Conservation (phyloP, 2,113 vertebrate genomes). For the Trogon melanurus region DNA sequence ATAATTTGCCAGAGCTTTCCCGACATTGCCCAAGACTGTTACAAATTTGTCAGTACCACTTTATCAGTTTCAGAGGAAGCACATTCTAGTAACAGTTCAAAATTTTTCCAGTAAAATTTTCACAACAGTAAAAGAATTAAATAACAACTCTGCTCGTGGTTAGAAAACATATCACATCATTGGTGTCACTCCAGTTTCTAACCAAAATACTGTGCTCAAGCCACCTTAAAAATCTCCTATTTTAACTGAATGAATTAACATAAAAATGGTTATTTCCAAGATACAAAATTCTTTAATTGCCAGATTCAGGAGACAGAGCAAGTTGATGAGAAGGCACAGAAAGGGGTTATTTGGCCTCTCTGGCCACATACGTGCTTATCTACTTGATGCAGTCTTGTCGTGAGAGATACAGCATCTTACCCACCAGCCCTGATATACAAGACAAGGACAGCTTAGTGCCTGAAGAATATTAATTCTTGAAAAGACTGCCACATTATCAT, state of each 20-base stretch:
- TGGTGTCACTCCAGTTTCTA: background rate
- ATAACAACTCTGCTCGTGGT: background rate
- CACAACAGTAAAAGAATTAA: too few relatives aligned
- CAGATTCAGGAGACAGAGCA: background rate
- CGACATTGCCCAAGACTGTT: background rate
- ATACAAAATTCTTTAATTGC: background rate
- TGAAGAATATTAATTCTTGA: conserved; percentile 47
- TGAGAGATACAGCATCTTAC: background rate
- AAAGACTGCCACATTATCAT: conserved; percentile 34
- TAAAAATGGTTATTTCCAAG: background rate
- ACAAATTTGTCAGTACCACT: background rate
- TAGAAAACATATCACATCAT: background rate
- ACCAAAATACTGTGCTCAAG: background rate
- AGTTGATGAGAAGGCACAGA: background rate
- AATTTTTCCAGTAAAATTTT: background rate
- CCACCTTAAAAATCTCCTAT: fast-evolving
- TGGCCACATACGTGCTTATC: fast-evolving
- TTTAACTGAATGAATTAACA: background rate
- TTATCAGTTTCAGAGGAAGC: background rate
- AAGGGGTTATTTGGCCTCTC: background rate
- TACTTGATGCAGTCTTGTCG: background rate
- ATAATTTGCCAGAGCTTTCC: background rate
- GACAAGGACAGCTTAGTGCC: background rate
- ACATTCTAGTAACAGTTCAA: background rate
- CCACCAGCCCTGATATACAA: background rate